Base-by-base conservation (phyloP, 2,888 invertebrate genomes). In the Sialis fuliginosa region DNA sequence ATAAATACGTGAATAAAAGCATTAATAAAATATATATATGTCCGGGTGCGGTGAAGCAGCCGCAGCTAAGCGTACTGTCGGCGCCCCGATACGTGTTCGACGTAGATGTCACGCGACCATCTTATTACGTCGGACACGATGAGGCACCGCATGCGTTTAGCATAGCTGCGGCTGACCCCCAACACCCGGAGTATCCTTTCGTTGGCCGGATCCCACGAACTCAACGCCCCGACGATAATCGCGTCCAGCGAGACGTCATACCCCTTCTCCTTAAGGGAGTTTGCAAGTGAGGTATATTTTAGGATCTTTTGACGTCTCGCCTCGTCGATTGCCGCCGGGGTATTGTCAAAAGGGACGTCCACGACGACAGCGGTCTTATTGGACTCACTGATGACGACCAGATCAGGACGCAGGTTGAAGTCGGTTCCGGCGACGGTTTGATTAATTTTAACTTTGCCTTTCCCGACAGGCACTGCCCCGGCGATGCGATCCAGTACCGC, bases 41-140 rank as follows among this genome's bases (percentile, higher is more conserved):
- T 22, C 22, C 22, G 22, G 22, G 22, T 22, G 22, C 22, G 4
- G 22, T 22, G 22, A n/a, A 22, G 2, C 22, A 22, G 22, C 22
- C 22, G 22, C 22, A 2, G 22, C 22, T 22, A 22, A 2, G 4
- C 22, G 45, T 51, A 57, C 45, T 60, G 58, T 1, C 53, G 40
- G 0, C 48, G 44, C 8, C 58, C 59, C 1, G 57, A 54, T 6
- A 60, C 49, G 45, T 60, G 59, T 32, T 60, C 56, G 4, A 60
- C 52, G 49, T 60, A 62, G 1, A 61, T 56, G 51, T 61, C 58
- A 4, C 59, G 46, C 6, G 55, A 54, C 59, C 59, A 59, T 1
- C 53, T 47, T 13, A 58, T 55, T 8, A 49, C 45, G 22, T 60
- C 58, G 1, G 54, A 54, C 1, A 58, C 53, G 51, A 57, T 57